Evolutionary conservation across 2,113 vertebrate genomes (phyloP), one percentile per base, ranked within the genome.

Genomic region (Callospermophilus lateralis): DNA sequence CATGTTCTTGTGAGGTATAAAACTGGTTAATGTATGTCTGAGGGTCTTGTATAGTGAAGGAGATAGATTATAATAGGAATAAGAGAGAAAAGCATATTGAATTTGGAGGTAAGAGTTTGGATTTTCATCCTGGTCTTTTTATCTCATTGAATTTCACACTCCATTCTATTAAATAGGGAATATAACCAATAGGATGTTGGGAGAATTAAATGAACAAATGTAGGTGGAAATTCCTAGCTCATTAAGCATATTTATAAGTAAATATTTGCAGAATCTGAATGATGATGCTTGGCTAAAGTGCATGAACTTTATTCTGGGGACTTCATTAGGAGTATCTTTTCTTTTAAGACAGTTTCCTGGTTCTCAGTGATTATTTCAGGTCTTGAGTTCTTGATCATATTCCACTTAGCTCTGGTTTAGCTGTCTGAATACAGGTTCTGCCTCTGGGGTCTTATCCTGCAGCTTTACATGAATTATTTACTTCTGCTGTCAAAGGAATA

Each of bases 391-490:
- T 80, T 74, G 74, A 74, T 94, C 73, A 55, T 63, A 70, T 73
- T 97, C 92, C 51, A 68, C 72, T 87, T 45, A 89, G 28, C 74
- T 83, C 63, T 96, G 78, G 80, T 65, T 95, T 93, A 92, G 92
- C 42, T 91, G 74, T 13, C 10, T 53, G 87, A 96, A 58, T 37
- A 65, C 61, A 58, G 34, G 37, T 91, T 89, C 77, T 93, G 48
- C 63, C 42, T 93, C 63, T 96, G 79, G 19, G 20, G 53, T 58
- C 83, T 86, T 89, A 72, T 74, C 74, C 80, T 90, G 67, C 70
- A 92, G 90, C 63, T 51, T 58, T 84, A 37, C 13, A 2, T 97
- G 80, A 94, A 95, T 96, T 96, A 95, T 92, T 98, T 96, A 97
- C 79, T 94, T 89, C 4, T n/a, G 37, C 84, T 89, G 63, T 93